Percentiles rank a stretch among this genome's conserved stretches.
Evolutionary conservation across 2,797 vertebrate genomes (phyloP).

Genomic region (Xiphorhynchus erythropygius): DNA sequence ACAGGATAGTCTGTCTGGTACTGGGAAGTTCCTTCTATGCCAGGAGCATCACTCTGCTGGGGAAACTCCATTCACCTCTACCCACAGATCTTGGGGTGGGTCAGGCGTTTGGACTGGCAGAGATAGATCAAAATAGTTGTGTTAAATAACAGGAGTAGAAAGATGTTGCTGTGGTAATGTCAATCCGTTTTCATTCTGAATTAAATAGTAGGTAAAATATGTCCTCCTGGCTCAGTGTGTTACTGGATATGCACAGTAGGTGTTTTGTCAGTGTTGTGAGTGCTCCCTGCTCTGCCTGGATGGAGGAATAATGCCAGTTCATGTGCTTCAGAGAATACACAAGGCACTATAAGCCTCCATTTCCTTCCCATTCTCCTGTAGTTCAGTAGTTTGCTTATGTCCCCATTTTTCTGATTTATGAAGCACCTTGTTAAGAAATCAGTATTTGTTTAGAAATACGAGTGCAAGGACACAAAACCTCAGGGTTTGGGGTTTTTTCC

Average conservation of each 20-base stretch:
- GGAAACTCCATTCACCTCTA: not conserved
- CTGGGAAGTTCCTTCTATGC: not conserved
- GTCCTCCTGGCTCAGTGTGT: not conserved
- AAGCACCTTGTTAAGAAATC: not conserved
- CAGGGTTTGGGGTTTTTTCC: accelerated
- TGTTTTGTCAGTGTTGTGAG: not conserved
- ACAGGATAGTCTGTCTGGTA: not conserved
- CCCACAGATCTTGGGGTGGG: not conserved
- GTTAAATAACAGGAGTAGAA: not conserved
- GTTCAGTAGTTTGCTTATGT: not conserved
- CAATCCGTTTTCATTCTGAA: not conserved
- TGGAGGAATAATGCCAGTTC: not conserved
- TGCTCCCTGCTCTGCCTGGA: not conserved
- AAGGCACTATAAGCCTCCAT: not conserved
- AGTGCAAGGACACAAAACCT: accelerated
- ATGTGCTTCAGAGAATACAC: not conserved
- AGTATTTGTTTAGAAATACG: not conserved
- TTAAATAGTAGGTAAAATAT: not conserved
- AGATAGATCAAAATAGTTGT: not conserved
- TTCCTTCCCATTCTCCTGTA: not conserved
- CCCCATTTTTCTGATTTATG: not conserved
- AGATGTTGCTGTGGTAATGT: not conserved
- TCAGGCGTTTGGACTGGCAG: not conserved
- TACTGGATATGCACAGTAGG: not conserved
- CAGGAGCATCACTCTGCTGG: not conserved